Base-by-base conservation (phyloP, 1,140 invertebrate genomes). In the Drosophila simulans region DNA sequence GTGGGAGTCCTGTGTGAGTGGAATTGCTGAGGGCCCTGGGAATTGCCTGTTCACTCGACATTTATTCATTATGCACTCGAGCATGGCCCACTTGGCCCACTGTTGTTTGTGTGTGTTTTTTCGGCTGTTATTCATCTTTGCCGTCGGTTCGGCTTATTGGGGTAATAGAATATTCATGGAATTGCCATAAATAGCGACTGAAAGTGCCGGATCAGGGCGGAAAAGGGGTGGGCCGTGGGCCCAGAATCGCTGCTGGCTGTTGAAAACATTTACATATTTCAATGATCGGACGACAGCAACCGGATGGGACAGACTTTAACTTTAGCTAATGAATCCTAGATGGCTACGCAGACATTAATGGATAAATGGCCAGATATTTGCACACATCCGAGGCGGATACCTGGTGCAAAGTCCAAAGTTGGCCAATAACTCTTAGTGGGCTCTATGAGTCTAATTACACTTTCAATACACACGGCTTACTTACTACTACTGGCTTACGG, bases 41-140 rank as follows among this genome's bases (percentile, higher is more conserved):
- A 55, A 62, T 72, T 51, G 43, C 37, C 45, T 55, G 51, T 56
- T 54, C 71, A 86, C 77, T 71, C 72, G 77, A 81, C 83, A 83
- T 88, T 86, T 83, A 86, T 86, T 86, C 83, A 89, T 83, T 83
- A 70, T 83, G 83, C 75, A 76, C 59, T 79, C 70, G 48, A 86
- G 82, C 59, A 62, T 63, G 60, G 49, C 46, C 51, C 82, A 53
- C 54, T 37, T 25, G 31, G 22, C 20, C 20, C 20, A 22, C 43
- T 37, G 22, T 27, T 49, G 37, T 48, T 22, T 31, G 39, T 31
- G 39, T 31, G 27, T 42, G 31, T 27, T 49, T 42, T 57, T 22
- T 39, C 43, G 45, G 15, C 37, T 60, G 25, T 45, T 71, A 17
- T 39, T 70, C 68, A 34, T 71, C 34, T 63, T 66, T 12, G 52